Evolutionary conservation across 2,888 invertebrate genomes (phyloP), one percentile per base, ranked within the genome.

Genomic region (Hermodice carunculata): DNA sequence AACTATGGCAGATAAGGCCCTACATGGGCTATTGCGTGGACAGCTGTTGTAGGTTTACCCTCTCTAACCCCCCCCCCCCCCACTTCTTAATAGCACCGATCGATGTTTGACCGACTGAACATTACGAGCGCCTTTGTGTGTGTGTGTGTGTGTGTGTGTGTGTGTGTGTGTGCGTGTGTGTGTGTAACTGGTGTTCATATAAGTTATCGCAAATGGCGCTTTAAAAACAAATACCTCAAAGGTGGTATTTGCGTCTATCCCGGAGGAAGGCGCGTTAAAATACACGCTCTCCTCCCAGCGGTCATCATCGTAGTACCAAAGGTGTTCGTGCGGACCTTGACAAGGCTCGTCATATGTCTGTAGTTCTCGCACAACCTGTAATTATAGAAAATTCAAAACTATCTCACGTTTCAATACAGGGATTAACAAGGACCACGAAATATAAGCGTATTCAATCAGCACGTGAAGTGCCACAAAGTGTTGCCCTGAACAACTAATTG

Each of bases 161-260:
- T n/a, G n/a, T n/a, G n/a, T n/a, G n/a, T n/a, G n/a, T n/a, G n/a
- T n/a, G n/a, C n/a, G n/a, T n/a, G n/a, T n/a, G n/a, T n/a, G 64
- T 44, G 53, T 64, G 17, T 65, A 71, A 24, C 79, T 79, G 42
- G 85, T 73, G 44, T 91, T 88, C 52, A 95, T 93, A 87, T 98
- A 97, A 59, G 94, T 95, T 81, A 98, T 94, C 3, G 96, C 94
- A 1, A 96, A n/a, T n/a, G n/a, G n/a, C n/a, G n/a, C n/a, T n/a
- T n/a, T n/a, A n/a, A n/a, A n/a, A n/a, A n/a, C n/a, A n/a, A 84
- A 81, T 80, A 96, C 89, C 74, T 93, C 93, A 79, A 97, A 96
- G 0, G 97, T 98, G 66, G 94, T 89, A 85, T 96, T 96, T 1
- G 94, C 95, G 86, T 98, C 97, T 70, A 96, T 91, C 28, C 96